Evolutionary conservation across 2,113 vertebrate genomes (phyloP).

Genomic region (Dipodomys spectabilis): DNA sequence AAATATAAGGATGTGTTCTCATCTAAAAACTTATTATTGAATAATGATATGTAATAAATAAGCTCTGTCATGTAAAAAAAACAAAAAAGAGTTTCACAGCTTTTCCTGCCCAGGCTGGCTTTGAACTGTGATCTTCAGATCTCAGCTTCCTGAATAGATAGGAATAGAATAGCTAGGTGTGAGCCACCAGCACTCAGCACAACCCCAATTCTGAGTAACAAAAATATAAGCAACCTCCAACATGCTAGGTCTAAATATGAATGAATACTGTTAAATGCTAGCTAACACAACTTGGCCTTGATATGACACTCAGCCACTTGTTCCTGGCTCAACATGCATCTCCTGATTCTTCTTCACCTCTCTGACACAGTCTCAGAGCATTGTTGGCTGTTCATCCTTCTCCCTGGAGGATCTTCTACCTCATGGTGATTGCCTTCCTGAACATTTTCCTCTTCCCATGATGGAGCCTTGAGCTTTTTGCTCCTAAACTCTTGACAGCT

Average conservation of each 20-base stretch:
- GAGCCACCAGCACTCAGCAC: background rate
- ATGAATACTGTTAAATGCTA: background rate
- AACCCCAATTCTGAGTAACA: slow-evolving; percentile 14
- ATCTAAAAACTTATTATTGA: too few species aligned
- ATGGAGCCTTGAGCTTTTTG: background rate
- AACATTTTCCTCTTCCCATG: background rate
- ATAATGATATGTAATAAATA: too few species aligned
- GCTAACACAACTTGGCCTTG: background rate
- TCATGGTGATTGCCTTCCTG: background rate
- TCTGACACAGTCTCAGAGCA: background rate
- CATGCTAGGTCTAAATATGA: background rate
- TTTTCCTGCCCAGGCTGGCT: too few species aligned
- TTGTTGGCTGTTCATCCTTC: background rate
- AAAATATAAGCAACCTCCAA: slow-evolving; percentile 40
- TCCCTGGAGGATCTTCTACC: background rate
- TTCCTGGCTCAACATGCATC: background rate
- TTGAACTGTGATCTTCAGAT: too few species aligned
- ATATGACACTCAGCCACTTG: background rate
- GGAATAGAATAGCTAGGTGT: too few species aligned
- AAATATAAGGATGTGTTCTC: too few species aligned
- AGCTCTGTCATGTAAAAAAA: too few species aligned
- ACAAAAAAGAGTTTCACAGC: too few species aligned
- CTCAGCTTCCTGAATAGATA: too few species aligned
- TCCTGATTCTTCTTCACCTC: background rate
- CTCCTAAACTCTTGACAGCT: background rate